Percentiles rank a stretch among this genome's conserved stretches.
Evolutionary conservation across 2,888 invertebrate genomes (phyloP).

Genomic region (Ditula angustiorana): DNA sequence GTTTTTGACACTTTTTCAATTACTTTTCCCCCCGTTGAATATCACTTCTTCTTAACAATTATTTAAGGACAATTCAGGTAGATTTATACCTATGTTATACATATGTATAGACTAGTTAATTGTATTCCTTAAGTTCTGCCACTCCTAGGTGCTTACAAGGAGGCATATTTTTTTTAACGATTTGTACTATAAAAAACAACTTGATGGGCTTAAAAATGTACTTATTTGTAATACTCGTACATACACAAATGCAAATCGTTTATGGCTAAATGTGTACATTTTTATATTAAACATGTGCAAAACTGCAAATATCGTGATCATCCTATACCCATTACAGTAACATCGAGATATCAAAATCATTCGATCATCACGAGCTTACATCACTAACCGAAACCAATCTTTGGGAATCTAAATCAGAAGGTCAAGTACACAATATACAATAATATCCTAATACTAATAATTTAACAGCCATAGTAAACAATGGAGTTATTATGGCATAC

Average conservation of each 20-base stretch:
- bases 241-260: not conserved
- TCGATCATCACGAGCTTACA: constrained; percentile 8
- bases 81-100: no score
- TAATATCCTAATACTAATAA: not conserved
- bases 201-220: no score
- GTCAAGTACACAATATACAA: constrained; percentile 14
- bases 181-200: no score
- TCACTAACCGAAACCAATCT: constrained; percentile 16
- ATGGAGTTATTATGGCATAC: not conserved
- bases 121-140: no score
- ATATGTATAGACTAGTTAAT: no score
- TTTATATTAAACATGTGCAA: not conserved
- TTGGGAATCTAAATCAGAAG: constrained; percentile 7
- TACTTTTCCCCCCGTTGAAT: no score
- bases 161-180: no score
- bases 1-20: no score
- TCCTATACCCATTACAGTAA: constrained; percentile 10
- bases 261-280: not conserved
- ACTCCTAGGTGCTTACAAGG: no score
- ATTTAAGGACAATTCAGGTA: no score
- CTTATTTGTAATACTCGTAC: no score
- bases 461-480: not conserved
- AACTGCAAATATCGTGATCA: not conserved
- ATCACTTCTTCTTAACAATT: no score
- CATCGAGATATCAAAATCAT: constrained; percentile 7